A percentile compares a stretch with the other conserved stretches of the same genome.
phyloP scores from a whole-genome alignment of 2,888 invertebrate species.

The Digitonthophagus gazella region DNA sequence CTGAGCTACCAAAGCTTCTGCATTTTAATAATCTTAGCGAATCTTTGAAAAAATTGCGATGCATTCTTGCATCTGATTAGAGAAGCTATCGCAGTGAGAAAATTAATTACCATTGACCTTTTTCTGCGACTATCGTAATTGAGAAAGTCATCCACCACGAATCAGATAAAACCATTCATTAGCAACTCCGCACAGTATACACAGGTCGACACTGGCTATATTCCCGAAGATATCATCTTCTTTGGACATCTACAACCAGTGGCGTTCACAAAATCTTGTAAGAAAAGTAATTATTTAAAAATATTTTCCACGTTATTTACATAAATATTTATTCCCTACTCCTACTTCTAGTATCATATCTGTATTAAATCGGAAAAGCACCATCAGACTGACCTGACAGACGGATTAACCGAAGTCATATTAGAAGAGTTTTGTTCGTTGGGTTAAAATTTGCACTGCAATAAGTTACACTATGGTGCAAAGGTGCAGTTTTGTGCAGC shows the following conservation, averaged over 20 bases:
- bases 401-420: too few species aligned
- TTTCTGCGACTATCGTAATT: slow-evolving; percentile 1
- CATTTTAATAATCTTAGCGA: too few species aligned
- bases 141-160: slow-evolving; percentile 6
- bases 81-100: background rate
- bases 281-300: background rate
- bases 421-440: too few species aligned
- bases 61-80: background rate
- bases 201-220: background rate
- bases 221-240: background rate
- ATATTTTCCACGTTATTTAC: too few species aligned
- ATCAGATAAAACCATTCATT: slow-evolving; percentile 15
- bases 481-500: too few species aligned
- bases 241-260: background rate
- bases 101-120: slow-evolving; percentile 10
- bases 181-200: background rate
- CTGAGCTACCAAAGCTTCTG: too few species aligned
- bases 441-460: too few species aligned
- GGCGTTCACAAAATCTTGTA: background rate
- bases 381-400: too few species aligned
- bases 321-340: too few species aligned
- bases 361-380: too few species aligned
- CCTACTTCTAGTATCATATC: too few species aligned
- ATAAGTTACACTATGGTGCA: too few species aligned
- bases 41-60: background rate